Conservation (phyloP, 2,113 vertebrate species). For the Rostratula benghalensis region DNA sequence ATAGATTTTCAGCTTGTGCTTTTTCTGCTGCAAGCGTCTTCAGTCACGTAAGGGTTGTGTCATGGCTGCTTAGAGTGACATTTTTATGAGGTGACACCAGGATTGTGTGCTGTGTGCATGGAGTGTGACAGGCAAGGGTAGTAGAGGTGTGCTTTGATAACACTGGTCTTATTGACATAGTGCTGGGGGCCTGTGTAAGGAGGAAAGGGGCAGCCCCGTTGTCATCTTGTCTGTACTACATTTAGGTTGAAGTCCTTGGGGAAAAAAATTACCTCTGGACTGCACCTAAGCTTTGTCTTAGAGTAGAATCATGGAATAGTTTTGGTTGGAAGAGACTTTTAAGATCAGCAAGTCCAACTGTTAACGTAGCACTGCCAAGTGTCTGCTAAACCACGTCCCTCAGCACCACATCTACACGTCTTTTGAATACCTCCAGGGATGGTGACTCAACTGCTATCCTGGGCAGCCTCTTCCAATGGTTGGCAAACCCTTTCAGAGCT, state of each 20-base stretch:
- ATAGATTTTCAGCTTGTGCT: neutral
- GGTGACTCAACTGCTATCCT: neutral
- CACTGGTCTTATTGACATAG: neutral
- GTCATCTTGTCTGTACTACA: neutral
- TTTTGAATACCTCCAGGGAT: neutral
- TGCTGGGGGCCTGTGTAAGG: neutral
- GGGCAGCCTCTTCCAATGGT: neutral
- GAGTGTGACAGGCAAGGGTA: rapidly evolving
- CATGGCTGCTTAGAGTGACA: neutral
- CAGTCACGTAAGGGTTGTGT: neutral
- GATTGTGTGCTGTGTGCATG: too few species aligned
- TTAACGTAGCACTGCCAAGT: neutral
- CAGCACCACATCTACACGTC: neutral
- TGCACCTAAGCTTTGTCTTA: neutral
- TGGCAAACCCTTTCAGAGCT: neutral
- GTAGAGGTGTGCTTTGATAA: neutral
- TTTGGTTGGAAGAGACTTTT: neutral
- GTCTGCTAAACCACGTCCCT: neutral
- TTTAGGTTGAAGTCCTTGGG: neutral
- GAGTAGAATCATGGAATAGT: neutral
- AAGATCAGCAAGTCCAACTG: neutral
- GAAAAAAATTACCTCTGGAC: neutral
- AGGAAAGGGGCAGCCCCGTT: neutral
- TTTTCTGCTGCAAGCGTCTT: neutral
- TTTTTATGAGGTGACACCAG: neutral